Base-by-base conservation (phyloP, 1,140 invertebrate species). In the Drosophila nannoptera region DNA sequence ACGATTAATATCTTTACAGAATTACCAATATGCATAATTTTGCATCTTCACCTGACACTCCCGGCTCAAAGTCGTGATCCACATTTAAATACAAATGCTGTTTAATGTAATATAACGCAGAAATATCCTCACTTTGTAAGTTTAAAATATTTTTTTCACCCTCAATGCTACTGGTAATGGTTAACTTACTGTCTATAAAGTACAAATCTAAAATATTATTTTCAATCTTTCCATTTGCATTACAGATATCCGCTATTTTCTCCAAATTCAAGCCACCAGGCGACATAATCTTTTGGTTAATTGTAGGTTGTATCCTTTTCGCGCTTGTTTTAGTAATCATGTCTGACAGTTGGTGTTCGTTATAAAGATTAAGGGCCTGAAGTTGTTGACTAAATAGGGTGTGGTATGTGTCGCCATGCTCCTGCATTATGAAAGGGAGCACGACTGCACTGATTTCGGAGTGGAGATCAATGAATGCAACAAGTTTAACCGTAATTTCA, bases 91-190 rank as follows among this genome's bases (percentile, higher is more conserved):
- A 6, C 7, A 84, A 53, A 31, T 78, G 64, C 31, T 72, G 50
- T 46, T 87, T 87, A 4, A 84, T 49, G 48, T 81, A 69, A 54
- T 73, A 84, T 36, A 87, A 43, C 4, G 75, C 68, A 6, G 72
- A 63, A 31, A 68, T 66, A 63, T 84, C 71, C 14, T 65, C 40
- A 52, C 67, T 66, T 45, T 78, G 40, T 6, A 87, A 11, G 0
- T 32, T 69, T 43, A 65, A 45, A 49, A 38, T 9, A 55, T 11
- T 7, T 7, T 40, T 42, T 22, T 53, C 32, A 1, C 52, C 38
- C 5, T 63, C 22, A 48, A 4, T 5, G 50, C 5, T 56, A 5
- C 43, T 8, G 0, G 29, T 4, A 9, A 72, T 12, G 0, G 5
- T 55, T 2, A 84, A 11, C 22, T 54, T 68, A n/a, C 38, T 71